Evolutionary conservation across 1,140 invertebrate genomes (phyloP).

Genomic region (Lucilia sericata): DNA sequence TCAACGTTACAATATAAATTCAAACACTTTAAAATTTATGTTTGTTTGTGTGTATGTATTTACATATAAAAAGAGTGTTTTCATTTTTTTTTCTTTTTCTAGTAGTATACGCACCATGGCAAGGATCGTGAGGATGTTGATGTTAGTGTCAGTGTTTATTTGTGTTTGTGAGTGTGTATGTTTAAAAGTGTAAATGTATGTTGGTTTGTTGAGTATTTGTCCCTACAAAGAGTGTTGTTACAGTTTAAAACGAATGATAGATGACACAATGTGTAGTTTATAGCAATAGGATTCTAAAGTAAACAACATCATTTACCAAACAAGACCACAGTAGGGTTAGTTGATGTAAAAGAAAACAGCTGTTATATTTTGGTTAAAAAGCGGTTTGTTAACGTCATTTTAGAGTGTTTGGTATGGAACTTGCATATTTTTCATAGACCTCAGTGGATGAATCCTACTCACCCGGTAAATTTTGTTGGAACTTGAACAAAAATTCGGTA

Average conservation of each 20-base stretch:
- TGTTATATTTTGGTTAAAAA: too few species aligned
- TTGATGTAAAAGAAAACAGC: too few species aligned
- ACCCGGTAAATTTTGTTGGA: too few species aligned
- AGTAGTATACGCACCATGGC: not conserved
- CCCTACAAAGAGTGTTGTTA: slow-evolving; percentile 2
- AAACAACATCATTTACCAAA: slow-evolving; percentile 1
- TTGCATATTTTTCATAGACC: too few species aligned
- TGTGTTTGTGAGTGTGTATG: not conserved
- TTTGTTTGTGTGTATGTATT: not conserved
- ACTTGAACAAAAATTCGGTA: too few species aligned
- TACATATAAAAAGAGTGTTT: not conserved
- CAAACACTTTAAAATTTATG: slow-evolving; percentile 19
- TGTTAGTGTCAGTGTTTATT: not conserved
- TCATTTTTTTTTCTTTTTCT: not conserved
- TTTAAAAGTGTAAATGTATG: not conserved
- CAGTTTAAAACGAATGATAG: not conserved
- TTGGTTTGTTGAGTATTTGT: not conserved
- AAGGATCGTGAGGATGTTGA: not conserved
- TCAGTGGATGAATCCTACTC: too few species aligned
- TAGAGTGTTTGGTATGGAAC: too few species aligned
- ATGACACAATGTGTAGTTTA: not conserved
- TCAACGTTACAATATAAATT: slow-evolving; percentile 7
- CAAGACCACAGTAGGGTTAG: not conserved
- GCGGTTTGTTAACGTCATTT: too few species aligned
- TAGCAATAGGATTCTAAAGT: not conserved